Percentiles rank a stretch among this genome's conserved stretches.
Evolutionary conservation across 2,888 invertebrate genomes (phyloP).

Genomic region (Limulus polyphemus): DNA sequence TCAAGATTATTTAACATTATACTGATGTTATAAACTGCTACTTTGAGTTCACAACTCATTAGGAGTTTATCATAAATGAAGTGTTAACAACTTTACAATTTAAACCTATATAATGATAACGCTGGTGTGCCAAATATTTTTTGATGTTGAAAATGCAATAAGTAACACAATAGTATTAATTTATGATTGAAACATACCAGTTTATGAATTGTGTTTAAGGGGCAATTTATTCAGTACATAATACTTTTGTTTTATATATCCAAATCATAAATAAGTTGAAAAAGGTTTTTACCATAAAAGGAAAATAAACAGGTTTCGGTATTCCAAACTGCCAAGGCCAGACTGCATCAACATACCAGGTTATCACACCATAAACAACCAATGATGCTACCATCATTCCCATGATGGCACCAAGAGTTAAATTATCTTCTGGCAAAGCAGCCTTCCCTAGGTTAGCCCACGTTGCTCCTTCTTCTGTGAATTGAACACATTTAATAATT

Average conservation of each 20-base stretch:
- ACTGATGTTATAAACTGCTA: too few relatives aligned
- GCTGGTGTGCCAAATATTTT: too few relatives aligned
- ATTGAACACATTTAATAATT: too few relatives aligned
- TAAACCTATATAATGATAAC: too few relatives aligned
- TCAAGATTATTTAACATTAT: too few relatives aligned
- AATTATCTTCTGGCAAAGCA: background rate
- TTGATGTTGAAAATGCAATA: too few relatives aligned
- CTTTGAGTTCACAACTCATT: too few relatives aligned
- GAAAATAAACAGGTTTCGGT: conserved; percentile 67
- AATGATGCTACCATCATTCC: conserved; percentile 9
- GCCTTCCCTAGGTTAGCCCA: background rate
- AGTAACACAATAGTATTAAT: too few relatives aligned
- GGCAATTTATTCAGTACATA: background rate
- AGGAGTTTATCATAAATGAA: too few relatives aligned
- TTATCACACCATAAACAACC: conserved; percentile 44
- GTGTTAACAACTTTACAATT: too few relatives aligned
- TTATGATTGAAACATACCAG: too few relatives aligned
- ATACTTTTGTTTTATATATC: background rate
- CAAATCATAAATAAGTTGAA: background rate
- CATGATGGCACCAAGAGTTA: conserved; percentile 4
- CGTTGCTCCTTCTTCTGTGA: background rate
- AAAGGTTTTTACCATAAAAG: conserved; percentile 46
- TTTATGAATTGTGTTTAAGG: background rate
- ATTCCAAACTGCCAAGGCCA: conserved; percentile 76
- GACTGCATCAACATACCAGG: conserved; percentile 74